Evolutionary conservation across 2,888 invertebrate genomes (phyloP).

Genomic region (Micoletzkya japonica): DNA sequence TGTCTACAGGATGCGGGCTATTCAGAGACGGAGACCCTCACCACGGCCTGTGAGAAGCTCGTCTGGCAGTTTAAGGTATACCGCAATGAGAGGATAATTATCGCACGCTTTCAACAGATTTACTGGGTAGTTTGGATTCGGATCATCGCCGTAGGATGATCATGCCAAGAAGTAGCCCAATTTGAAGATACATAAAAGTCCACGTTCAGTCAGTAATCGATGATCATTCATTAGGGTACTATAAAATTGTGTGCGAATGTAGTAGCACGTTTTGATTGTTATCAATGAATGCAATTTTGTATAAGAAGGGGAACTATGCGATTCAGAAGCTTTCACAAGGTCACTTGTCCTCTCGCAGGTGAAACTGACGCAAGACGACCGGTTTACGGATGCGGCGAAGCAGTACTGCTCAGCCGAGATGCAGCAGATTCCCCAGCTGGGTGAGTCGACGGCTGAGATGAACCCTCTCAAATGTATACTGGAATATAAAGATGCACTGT

Average conservation of each 20-base stretch:
- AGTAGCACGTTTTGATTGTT: conserved; percentile 12
- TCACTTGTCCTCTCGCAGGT: conserved; percentile 64
- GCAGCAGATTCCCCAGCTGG: conserved; percentile 44
- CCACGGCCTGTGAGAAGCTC: conserved; percentile 50
- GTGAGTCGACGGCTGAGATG: neutral
- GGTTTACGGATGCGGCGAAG: conserved; percentile 71
- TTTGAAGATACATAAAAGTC: too few relatives aligned
- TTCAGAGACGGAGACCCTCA: conserved; percentile 49
- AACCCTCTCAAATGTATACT: neutral
- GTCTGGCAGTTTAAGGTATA: conserved; percentile 64
- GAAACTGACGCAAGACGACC: conserved; percentile 72
- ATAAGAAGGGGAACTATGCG: too few relatives aligned
- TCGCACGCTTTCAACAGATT: too few relatives aligned
- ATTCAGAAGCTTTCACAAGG: too few relatives aligned
- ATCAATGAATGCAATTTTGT: too few relatives aligned
- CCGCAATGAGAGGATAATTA: too few relatives aligned
- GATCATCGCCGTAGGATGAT: neutral
- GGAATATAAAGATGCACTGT: neutral
- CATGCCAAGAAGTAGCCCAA: neutral
- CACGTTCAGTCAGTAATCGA: too few relatives aligned
- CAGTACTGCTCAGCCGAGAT: conserved; percentile 72
- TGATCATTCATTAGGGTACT: too few relatives aligned
- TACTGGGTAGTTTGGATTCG: too few relatives aligned
- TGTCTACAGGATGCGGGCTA: conserved; percentile 72
- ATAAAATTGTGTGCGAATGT: too few relatives aligned